Conservation (phyloP, 2,113 vertebrate genomes). For the Zosterops borbonicus region DNA sequence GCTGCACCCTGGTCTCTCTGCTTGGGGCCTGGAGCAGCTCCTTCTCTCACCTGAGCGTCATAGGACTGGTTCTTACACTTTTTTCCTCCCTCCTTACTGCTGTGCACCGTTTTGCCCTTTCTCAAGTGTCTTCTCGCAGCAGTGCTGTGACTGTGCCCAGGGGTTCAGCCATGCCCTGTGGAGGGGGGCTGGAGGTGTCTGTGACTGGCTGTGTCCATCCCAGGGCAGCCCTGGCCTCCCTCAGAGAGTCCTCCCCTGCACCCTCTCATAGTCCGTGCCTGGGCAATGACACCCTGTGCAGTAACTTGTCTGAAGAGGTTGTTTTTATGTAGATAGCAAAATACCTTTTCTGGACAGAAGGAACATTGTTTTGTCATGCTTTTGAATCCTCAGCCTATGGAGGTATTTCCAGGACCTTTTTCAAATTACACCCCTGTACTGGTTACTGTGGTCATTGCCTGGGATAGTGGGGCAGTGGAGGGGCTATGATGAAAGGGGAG, state of each 20-base stretch:
- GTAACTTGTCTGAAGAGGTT: not conserved
- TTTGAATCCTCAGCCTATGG: not conserved
- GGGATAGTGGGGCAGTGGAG: not conserved
- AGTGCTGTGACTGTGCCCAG: accelerated
- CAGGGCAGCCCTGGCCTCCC: not conserved
- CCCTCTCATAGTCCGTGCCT: accelerated
- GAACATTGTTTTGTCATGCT: accelerated
- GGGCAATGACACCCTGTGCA: accelerated
- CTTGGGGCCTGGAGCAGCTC: accelerated
- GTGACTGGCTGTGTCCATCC: accelerated
- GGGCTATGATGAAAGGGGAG: not conserved
- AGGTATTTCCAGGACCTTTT: not conserved
- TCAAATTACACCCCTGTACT: accelerated
- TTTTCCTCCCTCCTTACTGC: not conserved
- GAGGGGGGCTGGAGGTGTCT: not conserved
- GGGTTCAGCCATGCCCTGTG: accelerated
- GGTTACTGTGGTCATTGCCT: not conserved
- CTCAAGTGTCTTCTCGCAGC: not conserved
- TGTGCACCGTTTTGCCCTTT: accelerated
- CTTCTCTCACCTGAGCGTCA: not conserved
- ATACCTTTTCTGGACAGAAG: not conserved
- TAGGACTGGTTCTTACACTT: not conserved
- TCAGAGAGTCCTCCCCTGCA: not conserved
- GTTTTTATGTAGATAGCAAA: not conserved
- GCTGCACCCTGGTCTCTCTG: accelerated